Evolutionary conservation across 2,113 vertebrate genomes (phyloP).

Genomic region (Syrmaticus mikado): DNA sequence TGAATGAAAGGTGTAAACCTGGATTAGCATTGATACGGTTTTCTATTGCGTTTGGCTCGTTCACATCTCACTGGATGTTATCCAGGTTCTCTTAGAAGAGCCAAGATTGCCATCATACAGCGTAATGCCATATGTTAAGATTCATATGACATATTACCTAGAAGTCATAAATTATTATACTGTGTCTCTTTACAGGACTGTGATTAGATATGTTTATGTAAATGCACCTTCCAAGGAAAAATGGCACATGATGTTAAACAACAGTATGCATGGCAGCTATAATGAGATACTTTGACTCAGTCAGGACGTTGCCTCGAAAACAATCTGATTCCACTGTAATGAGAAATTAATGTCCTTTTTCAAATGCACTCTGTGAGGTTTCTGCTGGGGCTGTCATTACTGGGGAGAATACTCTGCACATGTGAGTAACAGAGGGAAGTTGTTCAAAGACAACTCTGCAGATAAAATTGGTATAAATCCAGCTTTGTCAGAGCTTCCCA

Average conservation of each 20-base stretch:
- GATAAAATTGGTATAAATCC: too few species aligned
- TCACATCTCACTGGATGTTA: constrained; percentile 76
- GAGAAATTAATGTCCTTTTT: constrained; percentile 51
- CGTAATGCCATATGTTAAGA: constrained; percentile 83
- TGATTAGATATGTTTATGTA: constrained; percentile 82
- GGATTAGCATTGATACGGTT: constrained; percentile 78
- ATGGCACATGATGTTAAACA: constrained; percentile 72
- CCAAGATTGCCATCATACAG: constrained; percentile 81
- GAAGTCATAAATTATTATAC: constrained; percentile 81
- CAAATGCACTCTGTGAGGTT: constrained; percentile 10
- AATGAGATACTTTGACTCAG: constrained; percentile 61
- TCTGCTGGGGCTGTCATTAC: background rate
- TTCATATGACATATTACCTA: constrained; percentile 83
- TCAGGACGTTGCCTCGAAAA: constrained; percentile 65
- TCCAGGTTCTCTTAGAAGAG: constrained; percentile 78
- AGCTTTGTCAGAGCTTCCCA: background rate
- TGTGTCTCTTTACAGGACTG: constrained; percentile 69
- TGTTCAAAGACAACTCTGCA: background rate
- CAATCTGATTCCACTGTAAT: constrained; percentile 47
- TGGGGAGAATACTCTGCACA: background rate
- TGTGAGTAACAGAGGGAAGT: background rate
- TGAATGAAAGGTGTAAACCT: constrained; percentile 83
- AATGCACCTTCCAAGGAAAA: constrained; percentile 76
- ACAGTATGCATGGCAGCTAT: constrained; percentile 52
- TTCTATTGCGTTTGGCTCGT: constrained; percentile 80